Conservation (phyloP, 2,113 vertebrate genomes). For the Ctenomys sociabilis region DNA sequence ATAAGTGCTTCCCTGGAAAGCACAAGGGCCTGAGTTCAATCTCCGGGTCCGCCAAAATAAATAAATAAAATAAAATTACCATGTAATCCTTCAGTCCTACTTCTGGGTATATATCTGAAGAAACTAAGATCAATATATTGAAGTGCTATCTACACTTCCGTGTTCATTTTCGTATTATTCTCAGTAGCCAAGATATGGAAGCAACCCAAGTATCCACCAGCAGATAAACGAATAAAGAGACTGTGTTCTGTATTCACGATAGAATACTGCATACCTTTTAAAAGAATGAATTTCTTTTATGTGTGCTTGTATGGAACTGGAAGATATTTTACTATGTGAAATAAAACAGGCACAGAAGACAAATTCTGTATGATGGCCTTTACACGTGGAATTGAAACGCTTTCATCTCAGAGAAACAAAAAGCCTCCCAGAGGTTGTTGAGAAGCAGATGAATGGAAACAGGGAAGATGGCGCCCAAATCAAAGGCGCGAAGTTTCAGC, state of each 20-base stretch:
- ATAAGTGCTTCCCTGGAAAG: no score
- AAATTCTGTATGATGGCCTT: not conserved
- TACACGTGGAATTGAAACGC: not conserved
- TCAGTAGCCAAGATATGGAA: not conserved
- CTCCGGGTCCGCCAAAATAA: no score
- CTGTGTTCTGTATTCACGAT: not conserved
- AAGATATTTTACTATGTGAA: not conserved
- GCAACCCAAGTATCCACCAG: not conserved
- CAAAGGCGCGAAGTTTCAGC: not conserved
- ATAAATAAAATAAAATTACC: no score
- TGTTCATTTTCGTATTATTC: not conserved
- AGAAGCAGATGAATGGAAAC: not conserved
- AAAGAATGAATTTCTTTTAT: not conserved
- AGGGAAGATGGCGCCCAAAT: not conserved
- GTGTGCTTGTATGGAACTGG: not conserved
- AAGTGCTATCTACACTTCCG: not conserved
- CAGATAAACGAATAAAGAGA: not conserved
- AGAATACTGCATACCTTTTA: not conserved
- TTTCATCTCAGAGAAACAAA: not conserved
- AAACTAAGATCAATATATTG: not conserved
- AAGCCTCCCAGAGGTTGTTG: not conserved
- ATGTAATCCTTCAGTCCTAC: not conserved
- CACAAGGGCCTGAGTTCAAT: no score
- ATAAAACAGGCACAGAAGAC: not conserved
- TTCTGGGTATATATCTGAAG: not conserved